Base-by-base conservation (phyloP, 2,113 vertebrate genomes). In the Campylorhamphus procurvoides region DNA sequence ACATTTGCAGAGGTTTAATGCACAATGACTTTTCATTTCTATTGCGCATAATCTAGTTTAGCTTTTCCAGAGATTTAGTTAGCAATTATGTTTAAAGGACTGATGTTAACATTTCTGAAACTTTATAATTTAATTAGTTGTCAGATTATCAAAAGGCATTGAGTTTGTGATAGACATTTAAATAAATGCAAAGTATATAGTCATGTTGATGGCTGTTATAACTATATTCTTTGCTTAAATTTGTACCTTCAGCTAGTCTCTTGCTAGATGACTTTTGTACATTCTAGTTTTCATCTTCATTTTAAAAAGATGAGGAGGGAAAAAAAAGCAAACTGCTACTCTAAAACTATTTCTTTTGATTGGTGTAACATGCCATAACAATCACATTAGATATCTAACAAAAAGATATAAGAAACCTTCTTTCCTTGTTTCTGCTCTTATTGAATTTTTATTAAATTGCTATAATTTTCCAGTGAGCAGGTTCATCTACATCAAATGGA, bases 391-490 rank as follows among this genome's bases (percentile, higher is more conserved):
- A 97, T 95, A 95, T 96, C 97, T 98, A 97, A 97, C 89, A 96
- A 96, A 97, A 97, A 98, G 96, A 97, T 95, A 77, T 86, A 96
- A 96, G 95, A 96, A 97, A 96, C 96, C 97, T 93, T 97, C 95
- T 96, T 84, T 97, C 94, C 96, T 96, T 97, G 94, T 96, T 97
- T 98, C 95, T 97, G 93, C 93, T 97, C 91, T 97, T 94, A 96
- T 78, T 96, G 96, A 97, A 91, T 96, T 97, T 97, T 98, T 96
- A 98, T 96, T 96, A 97, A 98, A 97, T 97, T 98, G 97, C 96
- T 98, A 79, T 98, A 97, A 98, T 98, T 98, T 98, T 98, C 98
- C 93, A 93, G 97, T 98, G 97, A 98, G 96, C 96, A 97, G 92
- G 94, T 97, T 98, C 96, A 98, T 98, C 94, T 97, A 97, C 96